Evolutionary conservation across 2,113 vertebrate genomes (phyloP).

Genomic region (Esox niger): DNA sequence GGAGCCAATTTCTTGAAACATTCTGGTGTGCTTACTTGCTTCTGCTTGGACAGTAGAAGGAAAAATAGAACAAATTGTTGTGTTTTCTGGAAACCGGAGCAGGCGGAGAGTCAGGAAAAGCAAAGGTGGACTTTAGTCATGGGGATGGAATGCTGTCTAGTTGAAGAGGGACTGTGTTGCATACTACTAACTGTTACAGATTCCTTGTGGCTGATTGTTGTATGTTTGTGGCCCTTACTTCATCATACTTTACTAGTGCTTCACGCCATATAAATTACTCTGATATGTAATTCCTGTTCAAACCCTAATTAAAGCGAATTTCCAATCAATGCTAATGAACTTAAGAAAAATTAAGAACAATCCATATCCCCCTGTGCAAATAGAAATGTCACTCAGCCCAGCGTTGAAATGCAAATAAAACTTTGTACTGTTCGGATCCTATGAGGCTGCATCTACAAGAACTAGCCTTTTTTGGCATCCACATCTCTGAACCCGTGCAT

Average conservation of each 20-base stretch:
- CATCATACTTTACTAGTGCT: too few relatives aligned
- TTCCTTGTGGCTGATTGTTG: too few relatives aligned
- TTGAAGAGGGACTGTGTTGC: background rate
- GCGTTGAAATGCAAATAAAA: too few relatives aligned
- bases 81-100: conserved; percentile 2
- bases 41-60: background rate
- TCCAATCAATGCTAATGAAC: background rate
- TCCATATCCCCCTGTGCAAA: background rate
- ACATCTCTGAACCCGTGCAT: too few relatives aligned
- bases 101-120: conserved; percentile 1
- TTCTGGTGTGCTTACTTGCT: conserved; percentile 3
- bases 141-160: conserved; percentile 1
- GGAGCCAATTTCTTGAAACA: conserved; percentile 8
- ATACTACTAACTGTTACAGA: too few relatives aligned
- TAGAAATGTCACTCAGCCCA: background rate
- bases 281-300: too few relatives aligned
- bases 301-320: background rate
- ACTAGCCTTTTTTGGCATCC: too few relatives aligned
- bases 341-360: background rate
- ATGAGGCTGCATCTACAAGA: too few relatives aligned
- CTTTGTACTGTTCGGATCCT: too few relatives aligned
- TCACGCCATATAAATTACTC: too few relatives aligned
- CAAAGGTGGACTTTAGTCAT: conserved; percentile 26
- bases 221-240: too few relatives aligned
- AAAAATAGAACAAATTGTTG: background rate